These are phyloP conservation scores for Agriopis aurantiaria DNA, from an alignment of 2,888 invertebrate species.

Conservation along the genomic window DNA sequence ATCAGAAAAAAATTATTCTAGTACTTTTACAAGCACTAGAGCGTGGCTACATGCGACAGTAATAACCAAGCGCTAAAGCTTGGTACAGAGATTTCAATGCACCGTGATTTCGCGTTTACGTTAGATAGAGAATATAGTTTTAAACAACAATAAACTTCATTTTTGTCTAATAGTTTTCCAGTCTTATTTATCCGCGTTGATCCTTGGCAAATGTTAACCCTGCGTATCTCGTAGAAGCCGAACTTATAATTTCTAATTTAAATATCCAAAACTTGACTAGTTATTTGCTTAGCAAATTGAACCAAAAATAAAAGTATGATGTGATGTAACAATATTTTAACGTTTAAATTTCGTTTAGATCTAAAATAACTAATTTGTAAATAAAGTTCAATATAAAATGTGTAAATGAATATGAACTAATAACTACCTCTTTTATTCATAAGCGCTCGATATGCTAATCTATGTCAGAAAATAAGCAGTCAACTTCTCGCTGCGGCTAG, in stretches of 20 bases:
- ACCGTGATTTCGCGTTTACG: no score
- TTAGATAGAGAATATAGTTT: neutral
- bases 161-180: neutral
- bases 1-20: neutral
- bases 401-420: neutral
- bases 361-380: constrained; percentile 2
- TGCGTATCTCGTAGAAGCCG: neutral
- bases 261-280: constrained; percentile 33
- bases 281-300: constrained; percentile 30
- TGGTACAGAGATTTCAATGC: no score
- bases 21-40: neutral
- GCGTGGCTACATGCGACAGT: no score
- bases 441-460: no score
- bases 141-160: neutral
- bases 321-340: neutral
- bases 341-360: neutral
- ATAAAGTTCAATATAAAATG: neutral
- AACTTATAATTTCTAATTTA: constrained; percentile 5
- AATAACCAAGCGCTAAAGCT: no score
- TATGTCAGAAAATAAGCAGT: no score
- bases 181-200: neutral
- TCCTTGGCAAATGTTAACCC: constrained; percentile 2
- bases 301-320: constrained; percentile 11
- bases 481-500: no score
- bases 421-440: neutral